Base-by-base conservation (phyloP, 2,888 invertebrate species). In the Trissoscelio sp. region DNA sequence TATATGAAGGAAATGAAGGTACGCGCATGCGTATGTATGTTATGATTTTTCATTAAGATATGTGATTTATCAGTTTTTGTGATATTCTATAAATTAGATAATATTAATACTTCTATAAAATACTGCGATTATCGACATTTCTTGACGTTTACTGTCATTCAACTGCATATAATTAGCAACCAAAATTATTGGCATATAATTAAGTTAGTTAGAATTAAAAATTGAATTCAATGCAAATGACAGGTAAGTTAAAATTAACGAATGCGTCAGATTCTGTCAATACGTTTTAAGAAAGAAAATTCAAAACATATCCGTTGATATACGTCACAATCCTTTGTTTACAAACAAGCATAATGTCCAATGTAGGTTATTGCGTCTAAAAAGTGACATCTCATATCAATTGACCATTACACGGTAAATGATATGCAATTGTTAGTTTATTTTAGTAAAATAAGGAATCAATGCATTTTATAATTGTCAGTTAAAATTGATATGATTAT, bases 361-460 rank as follows among this genome's bases (percentile, higher is more conserved):
- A 74, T 62, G 66, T 74, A 75, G 74, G 66, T 75, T 75, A 75
- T 58, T 75, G 74, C 74, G 66, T 75, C 57, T 58, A 44, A 74
- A 18, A 31, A 37, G 31, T 64, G 46, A 55, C 46, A 64, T 20
- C 22, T 12, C 34, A 2, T n/a, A 44, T 46, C 14, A 57, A 12
- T 28, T 75, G 42, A 75, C 66, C 74, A 48, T 75, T 75, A 34
- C 9, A 66, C 31, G 74, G 66, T 75, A 75, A 75, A 58, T 75
- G 58, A 75, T 57, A 18, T 20, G 5, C 16, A 14, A 22, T 14
- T 6, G 5, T 18, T 18, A 11, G 37, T 34, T 48, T 28, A 12
- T 9, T 3, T 37, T 6, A 11, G 7, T 11, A 14, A 42, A 22
- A 24, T 5, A 7, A 7, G 4, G 14, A 44, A 46, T 39, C 14